phyloP scores from a whole-genome alignment of 2,888 invertebrate genomes.

The Epicampocera succincta region DNA sequence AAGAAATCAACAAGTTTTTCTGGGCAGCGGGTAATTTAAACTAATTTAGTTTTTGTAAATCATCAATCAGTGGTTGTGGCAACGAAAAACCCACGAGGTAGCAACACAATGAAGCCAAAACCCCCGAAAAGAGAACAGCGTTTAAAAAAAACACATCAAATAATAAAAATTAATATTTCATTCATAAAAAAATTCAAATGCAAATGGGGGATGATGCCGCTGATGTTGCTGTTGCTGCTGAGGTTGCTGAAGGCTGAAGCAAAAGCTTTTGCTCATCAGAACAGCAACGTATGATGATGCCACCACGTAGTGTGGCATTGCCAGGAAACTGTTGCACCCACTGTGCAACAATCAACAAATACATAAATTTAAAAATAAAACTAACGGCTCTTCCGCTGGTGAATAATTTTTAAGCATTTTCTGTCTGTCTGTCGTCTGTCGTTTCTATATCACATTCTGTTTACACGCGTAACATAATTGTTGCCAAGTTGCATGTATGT shows the following conservation, averaged over 20 bases:
- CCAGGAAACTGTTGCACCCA: conserved; percentile 44
- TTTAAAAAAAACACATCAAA: conserved; percentile 64
- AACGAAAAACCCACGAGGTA: conserved; percentile 3
- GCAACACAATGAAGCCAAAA: conserved; percentile 22
- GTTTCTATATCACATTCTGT: background rate
- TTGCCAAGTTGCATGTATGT: conserved; percentile 30
- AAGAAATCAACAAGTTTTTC: conserved; percentile 75
- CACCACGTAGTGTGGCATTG: background rate
- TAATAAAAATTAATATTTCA: conserved; percentile 64
- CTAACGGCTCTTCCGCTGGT: background rate
- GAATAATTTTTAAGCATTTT: background rate
- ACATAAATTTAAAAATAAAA: background rate
- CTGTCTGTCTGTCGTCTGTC: background rate
- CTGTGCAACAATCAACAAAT: conserved; percentile 41
- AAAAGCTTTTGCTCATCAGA: conserved; percentile 6
- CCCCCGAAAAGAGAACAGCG: conserved; percentile 18
- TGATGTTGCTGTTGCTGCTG: conserved; percentile 1
- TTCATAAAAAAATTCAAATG: conserved; percentile 51
- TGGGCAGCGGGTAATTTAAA: conserved; percentile 62
- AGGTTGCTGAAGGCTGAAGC: background rate
- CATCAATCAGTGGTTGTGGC: conserved; percentile 65
- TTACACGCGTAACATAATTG: conserved; percentile 20
- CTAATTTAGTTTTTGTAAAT: conserved; percentile 49
- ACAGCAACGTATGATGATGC: conserved; percentile 15
- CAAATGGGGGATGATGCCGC: conserved; percentile 35